Conservation (phyloP, 2,888 invertebrate species). For the Megastigmus dorsalis region DNA sequence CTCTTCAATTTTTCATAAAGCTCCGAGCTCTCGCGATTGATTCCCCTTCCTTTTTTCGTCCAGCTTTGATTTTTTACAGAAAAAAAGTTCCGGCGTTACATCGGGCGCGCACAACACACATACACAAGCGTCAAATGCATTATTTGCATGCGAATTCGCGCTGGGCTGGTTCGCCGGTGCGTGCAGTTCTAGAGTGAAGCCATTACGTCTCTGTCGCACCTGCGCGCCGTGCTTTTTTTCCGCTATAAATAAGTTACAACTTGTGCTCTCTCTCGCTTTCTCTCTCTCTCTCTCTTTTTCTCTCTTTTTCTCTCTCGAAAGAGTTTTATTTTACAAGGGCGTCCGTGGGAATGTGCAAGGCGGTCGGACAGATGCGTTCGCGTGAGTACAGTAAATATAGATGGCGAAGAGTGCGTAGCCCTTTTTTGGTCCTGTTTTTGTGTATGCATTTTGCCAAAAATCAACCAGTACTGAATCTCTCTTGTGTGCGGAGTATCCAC, state of each 20-base stretch:
- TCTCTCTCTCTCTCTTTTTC: not conserved
- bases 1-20: conserved; percentile 50
- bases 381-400: conserved; percentile 22
- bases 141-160: conserved; percentile 53
- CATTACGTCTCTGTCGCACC: conserved; percentile 34
- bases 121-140: conserved; percentile 47
- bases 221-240: conserved; percentile 23
- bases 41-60: conserved; percentile 35
- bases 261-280: not conserved
- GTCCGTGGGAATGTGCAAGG: conserved; percentile 31
- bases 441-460: conserved; percentile 15
- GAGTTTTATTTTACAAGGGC: conserved; percentile 18
- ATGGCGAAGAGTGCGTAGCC: not conserved
- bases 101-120: not conserved
- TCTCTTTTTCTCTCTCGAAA: not conserved
- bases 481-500: not conserved
- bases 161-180: conserved; percentile 37
- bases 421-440: conserved; percentile 9
- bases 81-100: conserved; percentile 29
- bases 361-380: not conserved
- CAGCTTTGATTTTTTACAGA: conserved; percentile 28
- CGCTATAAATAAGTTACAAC: conserved; percentile 51
- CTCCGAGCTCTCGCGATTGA: conserved; percentile 45
- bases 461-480: not conserved
- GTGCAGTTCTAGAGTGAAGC: conserved; percentile 33